Evolutionary conservation across 2,888 invertebrate species (phyloP).

Genomic region (Ctena decussata): DNA sequence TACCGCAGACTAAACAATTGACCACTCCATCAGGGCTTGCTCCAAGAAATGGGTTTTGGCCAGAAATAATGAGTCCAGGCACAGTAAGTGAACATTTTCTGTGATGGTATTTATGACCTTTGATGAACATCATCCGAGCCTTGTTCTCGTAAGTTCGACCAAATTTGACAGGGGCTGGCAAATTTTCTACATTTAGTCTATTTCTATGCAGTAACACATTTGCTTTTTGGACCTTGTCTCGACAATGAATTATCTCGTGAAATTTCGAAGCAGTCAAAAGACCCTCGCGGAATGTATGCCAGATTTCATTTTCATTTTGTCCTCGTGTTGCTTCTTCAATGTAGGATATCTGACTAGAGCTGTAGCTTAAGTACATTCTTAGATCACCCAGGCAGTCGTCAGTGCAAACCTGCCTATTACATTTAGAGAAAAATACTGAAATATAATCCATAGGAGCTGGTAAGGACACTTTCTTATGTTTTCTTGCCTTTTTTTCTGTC

Average conservation of each 20-base stretch:
- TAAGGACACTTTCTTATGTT: too few relatives aligned
- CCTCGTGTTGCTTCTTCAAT: conserved; percentile 2
- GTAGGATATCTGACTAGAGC: too few relatives aligned
- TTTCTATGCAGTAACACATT: background rate
- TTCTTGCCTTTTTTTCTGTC: too few relatives aligned
- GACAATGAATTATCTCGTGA: background rate
- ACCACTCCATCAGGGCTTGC: conserved; percentile 4
- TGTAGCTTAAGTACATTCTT: too few relatives aligned
- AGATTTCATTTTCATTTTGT: background rate
- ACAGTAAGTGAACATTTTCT: conserved; percentile 1
- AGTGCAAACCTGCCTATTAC: too few relatives aligned
- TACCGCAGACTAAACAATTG: conserved; percentile 4
- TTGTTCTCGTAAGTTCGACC: conserved; percentile 4
- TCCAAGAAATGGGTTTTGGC: background rate
- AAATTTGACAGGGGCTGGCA: background rate
- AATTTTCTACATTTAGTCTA: background rate
- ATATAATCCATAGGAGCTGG: too few relatives aligned
- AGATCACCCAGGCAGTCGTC: too few relatives aligned
- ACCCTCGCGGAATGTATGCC: conserved; percentile 3
- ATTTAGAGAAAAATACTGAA: too few relatives aligned
- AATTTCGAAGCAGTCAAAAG: conserved; percentile 6
- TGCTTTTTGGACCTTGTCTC: background rate
- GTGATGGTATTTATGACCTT: conserved; percentile 11
- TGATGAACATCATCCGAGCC: conserved; percentile 15
- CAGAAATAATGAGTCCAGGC: conserved; percentile 7